Evolutionary conservation across 2,113 vertebrate species (phyloP), one percentile per base, ranked within the genome.

Genomic region (Campylorhamphus procurvoides): DNA sequence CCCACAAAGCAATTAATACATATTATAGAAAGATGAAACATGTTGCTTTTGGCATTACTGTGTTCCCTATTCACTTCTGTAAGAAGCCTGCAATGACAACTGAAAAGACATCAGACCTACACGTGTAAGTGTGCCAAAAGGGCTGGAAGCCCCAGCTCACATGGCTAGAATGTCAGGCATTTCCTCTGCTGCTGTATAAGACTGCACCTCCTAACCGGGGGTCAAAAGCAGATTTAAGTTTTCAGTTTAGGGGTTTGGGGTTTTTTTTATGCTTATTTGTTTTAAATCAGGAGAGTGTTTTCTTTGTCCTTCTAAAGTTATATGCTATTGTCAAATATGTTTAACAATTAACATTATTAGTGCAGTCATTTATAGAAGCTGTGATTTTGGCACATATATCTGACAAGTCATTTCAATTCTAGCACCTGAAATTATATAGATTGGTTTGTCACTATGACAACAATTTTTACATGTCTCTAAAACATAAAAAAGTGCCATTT

Each of bases 91-190:
- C 94, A 96, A 85, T 73, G 97, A 97, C 94, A 94, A 89, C 77
- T 67, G 83, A 87, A 95, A 95, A 77, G 83, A 91, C 69, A 94
- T 95, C 96, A 97, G 92, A 92, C 68, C 74, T 96, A 91, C 79
- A 96, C 67, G 74, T 86, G 68, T 84, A 95, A 93, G 87, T 12
- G 66, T 97, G 98, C 97, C 98, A 98, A 94, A 83, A 96, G 93
- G 97, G 96, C 94, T 97, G 96, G 97, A 98, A 98, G 97, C 95
- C 97, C 97, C 97, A 98, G 97, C 95, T 96, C 91, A 96, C 96
- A 97, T 94, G 94, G 96, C 86, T 95, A 98, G 98, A 98, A 98
- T 98, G 96, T 97, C 72, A 98, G 97, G 98, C 97, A 98, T 98
- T 98, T 98, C 98, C 98, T 98, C 92, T 56, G 27, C 92, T 92